phyloP scores from a whole-genome alignment of 2,113 vertebrate genomes.

The Echinops telfairi region DNA sequence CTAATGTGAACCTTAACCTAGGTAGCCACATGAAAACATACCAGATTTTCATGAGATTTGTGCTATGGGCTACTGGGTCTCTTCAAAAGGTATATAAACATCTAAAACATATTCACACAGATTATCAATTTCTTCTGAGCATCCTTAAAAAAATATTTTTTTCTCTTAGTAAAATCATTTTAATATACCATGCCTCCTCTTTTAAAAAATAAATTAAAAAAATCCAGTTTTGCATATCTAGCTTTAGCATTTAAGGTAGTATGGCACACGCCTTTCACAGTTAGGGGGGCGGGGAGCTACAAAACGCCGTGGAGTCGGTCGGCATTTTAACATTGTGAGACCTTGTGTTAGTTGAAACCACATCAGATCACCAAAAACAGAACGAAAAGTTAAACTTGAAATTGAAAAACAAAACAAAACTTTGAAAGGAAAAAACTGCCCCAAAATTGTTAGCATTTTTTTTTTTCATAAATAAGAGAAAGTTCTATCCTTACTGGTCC shows the following conservation, averaged over 20 bases:
- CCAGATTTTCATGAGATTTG: slow-evolving; percentile 88
- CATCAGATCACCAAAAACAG: slow-evolving; percentile 93
- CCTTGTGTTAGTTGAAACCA: slow-evolving; percentile 99
- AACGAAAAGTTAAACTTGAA: slow-evolving; percentile 66
- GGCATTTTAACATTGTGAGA: slow-evolving; percentile 92
- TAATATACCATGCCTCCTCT: slow-evolving; percentile 94
- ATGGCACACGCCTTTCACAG: slow-evolving; percentile 96
- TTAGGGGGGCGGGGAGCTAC: slow-evolving; percentile 92
- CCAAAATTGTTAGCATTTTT: slow-evolving; percentile 90
- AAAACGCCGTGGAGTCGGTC: slow-evolving; percentile 91
- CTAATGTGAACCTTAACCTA: slow-evolving; percentile 89
- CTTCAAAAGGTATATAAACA: slow-evolving; percentile 92
- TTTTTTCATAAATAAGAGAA: slow-evolving; percentile 95
- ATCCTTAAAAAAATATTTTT: slow-evolving; percentile 95
- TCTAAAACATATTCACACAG: slow-evolving; percentile 93
- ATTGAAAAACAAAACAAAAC: slow-evolving; percentile 82
- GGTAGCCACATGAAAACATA: slow-evolving; percentile 90
- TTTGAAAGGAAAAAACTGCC: slow-evolving; percentile 88
- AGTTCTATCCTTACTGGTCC: slow-evolving; percentile 99
- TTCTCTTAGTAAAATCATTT: slow-evolving; percentile 95
- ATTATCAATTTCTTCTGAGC: slow-evolving; percentile 92
- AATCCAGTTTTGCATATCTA: slow-evolving; percentile 99
- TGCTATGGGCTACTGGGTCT: slow-evolving; percentile 91
- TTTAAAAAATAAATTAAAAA: slow-evolving; percentile 94
- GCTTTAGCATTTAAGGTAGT: slow-evolving; percentile 99